Percentiles rank a stretch among this genome's conserved stretches.
phyloP scores from a whole-genome alignment of 2,888 invertebrate species.

The Euphydryas editha region DNA sequence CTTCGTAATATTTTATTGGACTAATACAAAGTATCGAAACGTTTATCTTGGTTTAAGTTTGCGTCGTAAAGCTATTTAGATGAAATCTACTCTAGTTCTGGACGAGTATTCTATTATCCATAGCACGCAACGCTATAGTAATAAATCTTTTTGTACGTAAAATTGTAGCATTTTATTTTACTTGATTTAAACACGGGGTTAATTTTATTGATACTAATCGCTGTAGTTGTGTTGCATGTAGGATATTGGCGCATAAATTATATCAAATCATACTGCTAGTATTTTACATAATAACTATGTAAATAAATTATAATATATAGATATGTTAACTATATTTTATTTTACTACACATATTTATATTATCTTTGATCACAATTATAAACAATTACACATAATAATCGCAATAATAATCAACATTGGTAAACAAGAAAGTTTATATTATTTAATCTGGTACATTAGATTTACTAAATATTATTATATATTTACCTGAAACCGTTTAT shows the following conservation, averaged over 20 bases:
- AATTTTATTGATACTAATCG: neutral
- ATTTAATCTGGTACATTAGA: too few species aligned
- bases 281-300: too few species aligned
- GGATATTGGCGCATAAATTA: neutral
- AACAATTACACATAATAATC: too few species aligned
- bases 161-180: slow-evolving; percentile 12
- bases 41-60: slow-evolving; percentile 22
- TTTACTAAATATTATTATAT: too few species aligned
- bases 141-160: slow-evolving; percentile 9
- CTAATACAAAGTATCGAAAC: neutral
- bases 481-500: too few species aligned
- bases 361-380: too few species aligned
- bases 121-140: slow-evolving; percentile 18
- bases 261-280: too few species aligned
- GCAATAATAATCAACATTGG: too few species aligned
- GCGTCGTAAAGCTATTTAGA: slow-evolving; percentile 42
- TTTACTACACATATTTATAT: too few species aligned
- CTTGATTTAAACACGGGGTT: slow-evolving; percentile 1
- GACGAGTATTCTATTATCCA: slow-evolving; percentile 26
- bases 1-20: neutral
- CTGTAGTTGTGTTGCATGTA: neutral
- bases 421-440: too few species aligned
- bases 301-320: too few species aligned
- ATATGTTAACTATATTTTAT: too few species aligned
- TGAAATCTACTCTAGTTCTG: slow-evolving; percentile 35